Evolutionary conservation across 2,113 vertebrate genomes (phyloP), one percentile per base, ranked within the genome.

Genomic region (Meriones unguiculatus): DNA sequence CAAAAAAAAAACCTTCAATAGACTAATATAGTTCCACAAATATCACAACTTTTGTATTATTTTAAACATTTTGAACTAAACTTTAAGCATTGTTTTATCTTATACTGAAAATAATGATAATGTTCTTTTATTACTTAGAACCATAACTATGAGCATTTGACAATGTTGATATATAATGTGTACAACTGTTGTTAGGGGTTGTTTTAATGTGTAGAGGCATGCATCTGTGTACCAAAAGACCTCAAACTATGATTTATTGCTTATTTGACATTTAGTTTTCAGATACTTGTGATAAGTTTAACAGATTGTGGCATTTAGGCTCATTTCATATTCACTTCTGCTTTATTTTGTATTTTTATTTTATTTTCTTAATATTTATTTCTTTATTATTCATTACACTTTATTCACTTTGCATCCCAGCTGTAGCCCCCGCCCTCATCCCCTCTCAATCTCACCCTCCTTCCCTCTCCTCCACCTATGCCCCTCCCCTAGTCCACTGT

Each of bases 41-140:
- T 18, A 84, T 2, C 28, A 80, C 5, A 94, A 0, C 7, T 87
- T 92, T 72, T 87, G 57, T 57, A 90, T 84, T 41, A 89, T 82
- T 86, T 93, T 81, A 75, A 93, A 91, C 41, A 94, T 72, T 94
- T 84, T 87, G 15, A 87, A 93, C 54, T 41, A 86, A 81, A 76
- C 57, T 54, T 69, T 77, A 94, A 95, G 93, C 81, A 7, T 73
- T 70, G 72, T 94, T 94, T 59, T 84, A 50, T 52, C 84, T 89
- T 22, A 81, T 41, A 86, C 35, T 95, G 38, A 87, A 77, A 30
- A 91, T n/a, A 88, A 87, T 93, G 10, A 54, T 89, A 87, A 95
- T 91, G 52, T 91, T 91, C 32, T 22, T 46, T 89, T 87, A 46
- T 96, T 32, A 90, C 59, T 92, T 50, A 92, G 57, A 86, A 32